These are phyloP conservation scores for Stenolophus ochropezus DNA, from an alignment of 2,888 invertebrate species.

Conservation along the genomic window DNA sequence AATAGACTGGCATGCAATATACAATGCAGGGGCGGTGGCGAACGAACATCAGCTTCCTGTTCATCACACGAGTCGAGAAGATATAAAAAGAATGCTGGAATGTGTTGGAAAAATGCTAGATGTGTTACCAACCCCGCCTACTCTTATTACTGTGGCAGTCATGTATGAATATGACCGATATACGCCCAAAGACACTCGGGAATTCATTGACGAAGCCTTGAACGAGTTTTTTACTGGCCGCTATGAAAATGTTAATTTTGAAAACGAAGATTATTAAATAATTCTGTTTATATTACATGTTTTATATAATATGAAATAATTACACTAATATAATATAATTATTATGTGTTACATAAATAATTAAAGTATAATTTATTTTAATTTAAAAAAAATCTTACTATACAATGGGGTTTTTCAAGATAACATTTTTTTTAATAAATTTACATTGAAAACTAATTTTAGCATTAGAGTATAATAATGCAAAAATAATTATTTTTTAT, in stretches of 20 bases:
- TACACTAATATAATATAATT: no score
- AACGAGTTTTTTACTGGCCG: slow-evolving; percentile 33
- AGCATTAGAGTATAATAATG: no score
- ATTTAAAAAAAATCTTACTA: no score
- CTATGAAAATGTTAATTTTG: slow-evolving; percentile 11
- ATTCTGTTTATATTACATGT: slow-evolving; percentile 13
- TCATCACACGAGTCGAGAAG: slow-evolving; percentile 43
- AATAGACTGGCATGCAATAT: slow-evolving; percentile 44
- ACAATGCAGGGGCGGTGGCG: slow-evolving; percentile 2
- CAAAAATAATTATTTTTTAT: no score
- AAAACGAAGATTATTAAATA: slow-evolving; percentile 33
- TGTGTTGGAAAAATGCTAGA: slow-evolving; percentile 53
- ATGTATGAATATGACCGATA: slow-evolving; percentile 55
- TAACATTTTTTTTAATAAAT: no score
- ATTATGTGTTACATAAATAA: no score
- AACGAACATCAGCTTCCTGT: slow-evolving; percentile 48
- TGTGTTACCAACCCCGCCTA: slow-evolving; percentile 24
- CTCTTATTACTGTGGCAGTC: slow-evolving; percentile 41
- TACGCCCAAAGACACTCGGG: slow-evolving; percentile 6
- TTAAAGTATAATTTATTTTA: no score
- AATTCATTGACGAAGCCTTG: slow-evolving; percentile 23
- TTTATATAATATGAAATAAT: background rate
- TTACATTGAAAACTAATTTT: no score
- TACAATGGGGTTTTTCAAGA: no score
- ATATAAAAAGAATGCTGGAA: slow-evolving; percentile 46